Percentiles rank a stretch among this genome's conserved stretches.
phyloP scores from a whole-genome alignment of 1,140 invertebrate species.

The Tetragnatha versicolor region DNA sequence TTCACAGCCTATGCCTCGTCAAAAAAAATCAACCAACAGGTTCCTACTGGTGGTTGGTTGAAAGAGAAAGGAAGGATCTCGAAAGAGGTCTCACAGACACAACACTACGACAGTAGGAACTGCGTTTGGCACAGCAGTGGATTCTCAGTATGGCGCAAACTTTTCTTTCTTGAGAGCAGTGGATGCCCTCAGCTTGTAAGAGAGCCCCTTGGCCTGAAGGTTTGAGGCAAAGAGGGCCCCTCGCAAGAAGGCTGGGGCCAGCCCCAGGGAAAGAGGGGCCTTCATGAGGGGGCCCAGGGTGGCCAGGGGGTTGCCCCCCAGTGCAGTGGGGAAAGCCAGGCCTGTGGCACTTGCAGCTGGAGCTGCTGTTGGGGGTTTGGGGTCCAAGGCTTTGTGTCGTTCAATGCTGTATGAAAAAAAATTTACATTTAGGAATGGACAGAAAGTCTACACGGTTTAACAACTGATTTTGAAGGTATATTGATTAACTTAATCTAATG shows the following conservation, averaged over 20 bases:
- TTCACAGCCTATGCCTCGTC: neutral
- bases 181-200: slow-evolving; percentile 31
- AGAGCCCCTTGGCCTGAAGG: slow-evolving; percentile 32
- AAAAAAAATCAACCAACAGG: neutral
- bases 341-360: neutral
- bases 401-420: slow-evolving; percentile 27
- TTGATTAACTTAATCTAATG: no score
- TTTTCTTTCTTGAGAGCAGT: slow-evolving; percentile 37
- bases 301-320: slow-evolving; percentile 6
- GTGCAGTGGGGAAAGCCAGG: slow-evolving; percentile 9
- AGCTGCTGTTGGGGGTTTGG: neutral
- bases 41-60: neutral
- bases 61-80: neutral
- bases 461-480: no score
- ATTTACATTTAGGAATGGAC: no score
- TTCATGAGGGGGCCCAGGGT: slow-evolving; percentile 30
- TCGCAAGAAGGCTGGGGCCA: slow-evolving; percentile 28
- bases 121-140: slow-evolving; percentile 2
- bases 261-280: slow-evolving; percentile 23
- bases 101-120: neutral
- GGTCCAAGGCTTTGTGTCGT: slow-evolving; percentile 33
- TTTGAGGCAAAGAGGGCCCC: slow-evolving; percentile 44
- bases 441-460: no score
- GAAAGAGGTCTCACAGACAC: neutral
- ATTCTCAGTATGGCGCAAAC: slow-evolving; percentile 21